A percentile compares a stretch with the other conserved stretches of the same genome.
These are phyloP conservation scores for Pygmarrhopalites habei DNA, from an alignment of 1,140 invertebrate genomes.

Conservation along the genomic window DNA sequence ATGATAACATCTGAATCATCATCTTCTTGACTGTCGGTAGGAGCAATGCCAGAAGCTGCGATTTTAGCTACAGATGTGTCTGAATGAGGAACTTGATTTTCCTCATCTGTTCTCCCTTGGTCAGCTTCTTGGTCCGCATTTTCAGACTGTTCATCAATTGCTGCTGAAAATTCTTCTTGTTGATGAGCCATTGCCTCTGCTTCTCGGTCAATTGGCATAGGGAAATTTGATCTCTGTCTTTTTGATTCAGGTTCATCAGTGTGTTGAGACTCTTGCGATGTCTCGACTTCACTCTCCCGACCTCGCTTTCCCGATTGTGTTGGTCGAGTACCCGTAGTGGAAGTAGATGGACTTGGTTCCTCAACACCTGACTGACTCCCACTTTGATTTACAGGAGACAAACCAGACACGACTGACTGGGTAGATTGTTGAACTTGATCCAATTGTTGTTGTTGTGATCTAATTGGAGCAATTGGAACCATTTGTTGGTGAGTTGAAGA, in stretches of 20 bases:
- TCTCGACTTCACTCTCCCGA: constrained; percentile 25
- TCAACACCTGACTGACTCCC: constrained; percentile 10
- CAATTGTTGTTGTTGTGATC: constrained; percentile 32
- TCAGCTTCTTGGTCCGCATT: constrained; percentile 48
- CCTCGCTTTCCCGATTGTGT: constrained; percentile 25
- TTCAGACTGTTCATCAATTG: constrained; percentile 42
- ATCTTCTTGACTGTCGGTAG: constrained; percentile 25
- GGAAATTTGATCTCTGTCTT: constrained; percentile 13
- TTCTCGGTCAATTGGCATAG: constrained; percentile 34
- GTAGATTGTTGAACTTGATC: constrained; percentile 24
- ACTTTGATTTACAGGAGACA: background rate
- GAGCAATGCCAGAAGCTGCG: constrained; percentile 3
- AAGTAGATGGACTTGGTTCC: constrained; percentile 35
- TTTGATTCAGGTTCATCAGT: constrained; percentile 30
- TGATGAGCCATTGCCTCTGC: constrained; percentile 46
- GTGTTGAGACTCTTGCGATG: constrained; percentile 17
- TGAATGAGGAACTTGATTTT: constrained; percentile 32
- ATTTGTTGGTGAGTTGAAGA: constrained; percentile 31
- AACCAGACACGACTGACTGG: background rate
- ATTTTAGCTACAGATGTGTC: constrained; percentile 32
- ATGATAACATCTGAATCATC: constrained; percentile 40
- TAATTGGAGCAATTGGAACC: constrained; percentile 26
- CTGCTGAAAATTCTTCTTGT: constrained; percentile 48
- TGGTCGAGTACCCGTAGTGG: constrained; percentile 21
- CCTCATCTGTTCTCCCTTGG: constrained; percentile 43